Evolutionary conservation across 2,797 vertebrate genomes (phyloP), one percentile per base, ranked within the genome.

Genomic region (Galago senegalensis): DNA sequence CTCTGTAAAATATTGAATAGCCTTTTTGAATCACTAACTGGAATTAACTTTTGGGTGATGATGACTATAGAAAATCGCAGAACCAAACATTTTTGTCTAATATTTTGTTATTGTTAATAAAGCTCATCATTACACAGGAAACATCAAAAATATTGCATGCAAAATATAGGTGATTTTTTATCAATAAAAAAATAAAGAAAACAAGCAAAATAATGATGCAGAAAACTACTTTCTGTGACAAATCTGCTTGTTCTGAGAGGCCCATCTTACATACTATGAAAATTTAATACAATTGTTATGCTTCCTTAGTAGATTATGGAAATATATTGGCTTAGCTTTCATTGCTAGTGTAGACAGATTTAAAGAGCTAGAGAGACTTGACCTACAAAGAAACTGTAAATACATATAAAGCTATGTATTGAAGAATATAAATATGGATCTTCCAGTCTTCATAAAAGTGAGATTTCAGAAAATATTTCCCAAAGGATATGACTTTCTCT

Each of bases 381-480:
- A 76, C n/a, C 89, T 85, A 17, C 29, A 93, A 87, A 80, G 58
- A 91, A 84, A 91, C 27, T 82, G 43, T 20, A 84, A 92, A 3
- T 72, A 76, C 40, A 46, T 13, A 43, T 84, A 83, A 43, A 31
- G n/a, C 34, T 25, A 72, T 83, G 49, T 65, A 10, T 76, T 87
- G 40, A 17, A 95, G 13, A 93, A 84, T 90, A 2, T 94, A 61
- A 89, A 3, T 34, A 70, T 91, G 40, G 11, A 61, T 94, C 21
- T 92, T 29, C 29, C 14, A 80, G 21, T 92, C 21, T 5, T 94
- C 4, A 2, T 60, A 85, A 94, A 31, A 93, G 49, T 58, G 89
- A 17, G 91, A 96, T 81, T 88, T 92, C 21, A 37, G 23, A 90
- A 93, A 31, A 13, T 27, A 65, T 61, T 95, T 93, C 49, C 27